Conservation (phyloP, 2,888 invertebrate species). For the Lordiphosa andalusiaca region DNA sequence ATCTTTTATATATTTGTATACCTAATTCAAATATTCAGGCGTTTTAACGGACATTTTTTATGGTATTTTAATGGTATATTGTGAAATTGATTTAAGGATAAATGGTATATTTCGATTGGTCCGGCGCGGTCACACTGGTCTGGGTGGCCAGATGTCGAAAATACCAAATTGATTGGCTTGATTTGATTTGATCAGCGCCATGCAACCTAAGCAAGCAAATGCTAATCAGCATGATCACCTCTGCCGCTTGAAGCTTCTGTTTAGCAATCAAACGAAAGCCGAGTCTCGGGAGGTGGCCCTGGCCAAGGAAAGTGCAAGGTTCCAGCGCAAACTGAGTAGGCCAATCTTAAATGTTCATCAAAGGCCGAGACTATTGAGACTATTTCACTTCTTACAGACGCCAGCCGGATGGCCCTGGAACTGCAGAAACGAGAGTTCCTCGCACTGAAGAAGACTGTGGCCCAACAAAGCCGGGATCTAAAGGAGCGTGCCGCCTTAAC, state of each 20-base stretch:
- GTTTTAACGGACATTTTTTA: too few relatives aligned
- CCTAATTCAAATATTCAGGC: too few relatives aligned
- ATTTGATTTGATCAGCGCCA: too few relatives aligned
- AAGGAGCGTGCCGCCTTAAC: conserved; percentile 18
- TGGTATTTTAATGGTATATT: too few relatives aligned
- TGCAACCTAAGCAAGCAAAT: not conserved
- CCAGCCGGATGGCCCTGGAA: conserved; percentile 3
- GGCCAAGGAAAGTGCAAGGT: conserved; percentile 32
- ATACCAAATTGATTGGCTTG: too few relatives aligned
- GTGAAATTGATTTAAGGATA: too few relatives aligned
- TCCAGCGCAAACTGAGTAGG: conserved; percentile 30
- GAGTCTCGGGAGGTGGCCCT: conserved; percentile 9
- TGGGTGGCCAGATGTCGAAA: too few relatives aligned
- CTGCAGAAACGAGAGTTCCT: conserved; percentile 22
- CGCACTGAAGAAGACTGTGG: conserved; percentile 1
- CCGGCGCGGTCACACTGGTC: too few relatives aligned
- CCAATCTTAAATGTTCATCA: not conserved
- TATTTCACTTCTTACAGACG: not conserved
- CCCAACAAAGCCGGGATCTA: conserved; percentile 13
- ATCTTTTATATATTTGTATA: too few relatives aligned
- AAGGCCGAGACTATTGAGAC: not conserved
- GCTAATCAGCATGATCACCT: not conserved
- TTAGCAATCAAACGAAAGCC: conserved; percentile 23
- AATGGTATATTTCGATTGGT: too few relatives aligned
- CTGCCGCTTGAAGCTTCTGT: conserved; percentile 33